Conservation (phyloP, 2,113 vertebrate genomes). For the Nematolebias whitei region DNA sequence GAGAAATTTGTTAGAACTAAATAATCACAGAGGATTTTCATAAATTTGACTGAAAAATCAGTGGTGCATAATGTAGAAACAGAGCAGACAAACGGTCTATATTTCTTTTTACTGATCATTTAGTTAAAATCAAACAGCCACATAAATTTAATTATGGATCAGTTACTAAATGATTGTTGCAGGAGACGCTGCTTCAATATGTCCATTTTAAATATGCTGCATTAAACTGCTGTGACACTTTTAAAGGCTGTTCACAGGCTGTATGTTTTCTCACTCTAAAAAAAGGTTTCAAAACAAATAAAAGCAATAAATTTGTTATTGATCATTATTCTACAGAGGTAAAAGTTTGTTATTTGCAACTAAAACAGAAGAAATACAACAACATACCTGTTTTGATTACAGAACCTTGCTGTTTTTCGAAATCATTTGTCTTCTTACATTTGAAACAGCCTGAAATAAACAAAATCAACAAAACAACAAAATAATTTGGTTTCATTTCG, state of each 20-base stretch:
- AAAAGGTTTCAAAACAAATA: too few relatives aligned
- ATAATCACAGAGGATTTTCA: too few relatives aligned
- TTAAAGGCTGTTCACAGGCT: too few relatives aligned
- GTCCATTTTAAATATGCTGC: not conserved
- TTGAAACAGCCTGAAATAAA: constrained; percentile 19
- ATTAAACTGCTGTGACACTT: too few relatives aligned
- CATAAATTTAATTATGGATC: not conserved
- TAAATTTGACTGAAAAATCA: not conserved
- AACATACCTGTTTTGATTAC: not conserved
- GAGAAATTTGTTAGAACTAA: not conserved
- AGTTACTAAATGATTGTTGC: too few relatives aligned
- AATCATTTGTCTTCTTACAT: not conserved
- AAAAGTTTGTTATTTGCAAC: not conserved
- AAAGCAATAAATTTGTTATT: too few relatives aligned
- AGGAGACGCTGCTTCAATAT: not conserved
- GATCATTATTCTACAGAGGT: too few relatives aligned
- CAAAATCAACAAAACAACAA: not conserved
- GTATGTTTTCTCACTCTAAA: too few relatives aligned
- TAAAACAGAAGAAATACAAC: not conserved
- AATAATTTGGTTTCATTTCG: not conserved
- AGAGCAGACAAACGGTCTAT: too few relatives aligned
- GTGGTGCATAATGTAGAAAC: too few relatives aligned
- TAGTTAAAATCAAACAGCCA: not conserved
- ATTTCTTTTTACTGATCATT: not conserved
- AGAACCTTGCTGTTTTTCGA: not conserved